Percentiles rank a stretch among this genome's conserved stretches.
Conservation (phyloP, 2,797 vertebrate species). For the Momotus momota region DNA sequence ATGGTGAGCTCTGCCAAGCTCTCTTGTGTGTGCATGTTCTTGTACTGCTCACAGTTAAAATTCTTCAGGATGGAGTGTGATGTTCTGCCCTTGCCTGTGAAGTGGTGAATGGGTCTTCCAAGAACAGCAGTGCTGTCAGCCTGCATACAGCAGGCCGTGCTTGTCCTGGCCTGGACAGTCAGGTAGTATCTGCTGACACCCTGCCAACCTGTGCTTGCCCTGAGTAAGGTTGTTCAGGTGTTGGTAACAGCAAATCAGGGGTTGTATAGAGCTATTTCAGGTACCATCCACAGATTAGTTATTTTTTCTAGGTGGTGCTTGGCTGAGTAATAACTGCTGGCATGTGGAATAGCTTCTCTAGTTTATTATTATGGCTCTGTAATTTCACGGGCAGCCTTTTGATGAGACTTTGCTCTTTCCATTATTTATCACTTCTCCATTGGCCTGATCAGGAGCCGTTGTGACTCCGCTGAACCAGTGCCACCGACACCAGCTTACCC, state of each 20-base stretch:
- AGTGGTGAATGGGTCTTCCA: neutral
- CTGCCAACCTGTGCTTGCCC: neutral
- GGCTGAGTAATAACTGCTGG: neutral
- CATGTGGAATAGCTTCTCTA: neutral
- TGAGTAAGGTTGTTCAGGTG: neutral
- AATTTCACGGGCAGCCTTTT: neutral
- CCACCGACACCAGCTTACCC: neutral
- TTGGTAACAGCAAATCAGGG: neutral
- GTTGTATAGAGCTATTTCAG: neutral
- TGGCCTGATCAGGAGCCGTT: neutral
- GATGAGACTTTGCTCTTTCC: neutral
- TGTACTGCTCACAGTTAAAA: neutral
- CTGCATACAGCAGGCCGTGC: neutral
- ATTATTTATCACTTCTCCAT: neutral
- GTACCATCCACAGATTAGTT: rapidly evolving
- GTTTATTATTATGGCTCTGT: neutral
- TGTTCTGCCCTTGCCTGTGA: neutral
- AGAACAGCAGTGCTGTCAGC: neutral
- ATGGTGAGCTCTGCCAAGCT: neutral
- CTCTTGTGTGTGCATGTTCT: rapidly evolving
- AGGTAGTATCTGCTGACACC: neutral
- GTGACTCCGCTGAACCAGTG: neutral
- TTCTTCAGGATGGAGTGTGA: neutral
- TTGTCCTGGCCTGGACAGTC: neutral
- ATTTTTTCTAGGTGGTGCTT: neutral